Base-by-base conservation (phyloP, 2,797 vertebrate species). In the Harpagifer antarcticus region DNA sequence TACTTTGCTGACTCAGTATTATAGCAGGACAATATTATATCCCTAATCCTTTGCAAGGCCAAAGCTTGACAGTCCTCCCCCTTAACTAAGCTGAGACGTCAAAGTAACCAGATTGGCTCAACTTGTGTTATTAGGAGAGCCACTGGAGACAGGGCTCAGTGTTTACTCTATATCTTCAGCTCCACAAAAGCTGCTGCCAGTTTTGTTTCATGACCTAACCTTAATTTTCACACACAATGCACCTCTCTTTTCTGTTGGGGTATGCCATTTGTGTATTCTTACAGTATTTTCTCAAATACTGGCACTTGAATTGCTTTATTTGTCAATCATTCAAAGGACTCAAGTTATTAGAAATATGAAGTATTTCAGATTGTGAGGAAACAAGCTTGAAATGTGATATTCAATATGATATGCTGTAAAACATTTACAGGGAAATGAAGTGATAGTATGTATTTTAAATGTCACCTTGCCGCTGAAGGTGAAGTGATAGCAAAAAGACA, bases 391-490 rank as follows among this genome's bases (percentile, higher is more conserved):
- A 72, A 85, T 89, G 79, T 89, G 78, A 86, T 88, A 79, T 85
- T 85, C 84, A 75, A 27, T 27, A 27, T 27, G 27, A 27, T 5
- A 27, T 27, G 78, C 74, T 64, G 73, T 72, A 74, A 83, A 89
- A 85, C 81, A 90, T 91, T 90, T 86, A 77, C 69, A 81, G 81
- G 79, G 72, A 82, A 89, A 89, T 88, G 65, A 84, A 86, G 81
- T 73, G 86, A 90, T 86, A 84, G 68, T 78, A 81, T 85, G 85
- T 90, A 89, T 93, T 92, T 84, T 90, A 91, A 93, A 92, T 91
- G 90, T 93, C 91, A 93, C 92, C 92, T 94, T 93, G 91, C 84
- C 76, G 81, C 81, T 89, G 89, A 93, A 94, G 90, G 89, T 91
- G 89, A 91, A 86, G 86, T 81, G 72, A 83, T 79, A 78, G 87